A percentile compares a stretch with the other conserved stretches of the same genome.
Evolutionary conservation across 2,888 invertebrate genomes (phyloP).

Genomic region (Protophormia terraenovae): DNA sequence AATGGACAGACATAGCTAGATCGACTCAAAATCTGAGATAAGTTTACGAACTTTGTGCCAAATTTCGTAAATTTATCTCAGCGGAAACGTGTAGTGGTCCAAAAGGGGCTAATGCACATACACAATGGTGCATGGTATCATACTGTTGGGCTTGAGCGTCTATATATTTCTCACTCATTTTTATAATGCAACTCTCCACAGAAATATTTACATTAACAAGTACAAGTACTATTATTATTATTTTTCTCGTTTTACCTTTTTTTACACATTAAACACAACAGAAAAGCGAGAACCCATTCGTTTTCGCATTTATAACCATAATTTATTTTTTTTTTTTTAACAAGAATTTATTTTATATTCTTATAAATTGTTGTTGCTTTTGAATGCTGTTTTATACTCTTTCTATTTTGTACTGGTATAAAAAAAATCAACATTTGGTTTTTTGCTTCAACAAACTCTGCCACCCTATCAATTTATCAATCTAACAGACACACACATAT

Average conservation of each 20-base stretch:
- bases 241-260: background rate
- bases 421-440: slow-evolving; percentile 15
- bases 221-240: background rate
- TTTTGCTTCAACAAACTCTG: background rate
- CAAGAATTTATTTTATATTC: slow-evolving; percentile 6
- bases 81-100: no score
- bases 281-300: background rate
- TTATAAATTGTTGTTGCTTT: background rate
- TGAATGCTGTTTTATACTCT: background rate
- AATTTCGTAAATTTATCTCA: no score
- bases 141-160: no score
- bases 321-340: slow-evolving; percentile 36
- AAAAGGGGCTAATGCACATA: no score
- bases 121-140: no score
- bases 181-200: no score
- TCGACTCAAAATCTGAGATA: no score
- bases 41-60: no score
- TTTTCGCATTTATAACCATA: background rate
- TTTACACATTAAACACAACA: background rate
- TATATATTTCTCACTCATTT: no score
- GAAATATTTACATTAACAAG: no score
- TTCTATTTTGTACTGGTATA: background rate
- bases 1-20: no score
- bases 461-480: slow-evolving; percentile 17
- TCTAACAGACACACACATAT: background rate